Conservation (phyloP, 1,140 invertebrate genomes). For the Pseudomyrmex cubaensis region DNA sequence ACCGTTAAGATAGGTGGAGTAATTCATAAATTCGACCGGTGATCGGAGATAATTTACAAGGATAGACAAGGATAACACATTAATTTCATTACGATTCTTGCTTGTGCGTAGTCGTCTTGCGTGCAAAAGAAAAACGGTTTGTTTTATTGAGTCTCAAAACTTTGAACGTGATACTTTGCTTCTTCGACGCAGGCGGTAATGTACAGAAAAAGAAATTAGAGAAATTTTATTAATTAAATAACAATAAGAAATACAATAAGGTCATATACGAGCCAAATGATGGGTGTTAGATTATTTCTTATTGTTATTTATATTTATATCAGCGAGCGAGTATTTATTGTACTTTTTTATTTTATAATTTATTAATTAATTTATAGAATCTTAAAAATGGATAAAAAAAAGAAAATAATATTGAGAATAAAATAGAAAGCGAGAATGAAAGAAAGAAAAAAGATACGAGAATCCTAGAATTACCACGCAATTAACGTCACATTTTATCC, state of each 20-base stretch:
- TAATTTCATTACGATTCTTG: slow-evolving; percentile 44
- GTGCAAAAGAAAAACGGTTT: background rate
- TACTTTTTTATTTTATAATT: too few species aligned
- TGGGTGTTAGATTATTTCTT: too few species aligned
- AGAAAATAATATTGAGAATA: too few species aligned
- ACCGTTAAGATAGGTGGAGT: slow-evolving; percentile 25
- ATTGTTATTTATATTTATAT: too few species aligned
- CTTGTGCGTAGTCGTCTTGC: background rate
- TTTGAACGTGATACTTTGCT: background rate
- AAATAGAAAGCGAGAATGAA: too few species aligned
- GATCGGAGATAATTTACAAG: slow-evolving; percentile 1
- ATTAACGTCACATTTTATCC: slow-evolving; percentile 6
- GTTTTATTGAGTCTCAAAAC: background rate
- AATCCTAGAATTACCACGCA: too few species aligned
- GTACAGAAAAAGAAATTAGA: background rate
- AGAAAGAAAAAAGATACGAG: too few species aligned
- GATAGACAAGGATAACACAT: slow-evolving; percentile 32
- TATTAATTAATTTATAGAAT: background rate
- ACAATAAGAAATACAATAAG: too few species aligned
- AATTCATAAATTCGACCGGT: slow-evolving; percentile 51
- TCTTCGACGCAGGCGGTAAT: background rate
- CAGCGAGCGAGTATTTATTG: too few species aligned
- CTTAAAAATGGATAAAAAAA: too few species aligned
- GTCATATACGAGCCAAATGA: too few species aligned
- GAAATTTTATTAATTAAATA: background rate